A percentile compares a stretch with the other conserved stretches of the same genome.
Evolutionary conservation across 2,888 invertebrate species (phyloP).

Genomic region (Glaucopsyche alexis): DNA sequence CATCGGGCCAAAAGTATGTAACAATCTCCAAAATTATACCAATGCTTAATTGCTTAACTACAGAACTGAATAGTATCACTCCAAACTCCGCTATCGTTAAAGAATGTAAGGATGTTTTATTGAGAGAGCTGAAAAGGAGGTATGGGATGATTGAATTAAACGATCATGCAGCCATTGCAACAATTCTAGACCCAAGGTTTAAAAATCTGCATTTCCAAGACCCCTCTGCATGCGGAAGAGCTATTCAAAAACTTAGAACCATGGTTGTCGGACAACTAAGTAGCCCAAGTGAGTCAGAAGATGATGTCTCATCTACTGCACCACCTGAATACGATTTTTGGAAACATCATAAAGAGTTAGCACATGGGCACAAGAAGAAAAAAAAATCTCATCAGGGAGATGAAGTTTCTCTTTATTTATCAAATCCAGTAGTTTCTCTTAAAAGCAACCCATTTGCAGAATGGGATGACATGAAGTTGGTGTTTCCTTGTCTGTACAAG

Average conservation of each 20-base stretch:
- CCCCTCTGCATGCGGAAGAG: constrained; percentile 43
- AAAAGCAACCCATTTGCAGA: constrained; percentile 36
- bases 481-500: constrained; percentile 45
- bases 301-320: constrained; percentile 40
- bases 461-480: constrained; percentile 44
- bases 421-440: constrained; percentile 25
- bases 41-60: constrained; percentile 45
- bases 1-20: constrained; percentile 41
- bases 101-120: constrained; percentile 42
- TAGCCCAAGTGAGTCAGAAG: constrained; percentile 42
- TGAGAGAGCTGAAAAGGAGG: constrained; percentile 43
- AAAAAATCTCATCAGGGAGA: constrained; percentile 27
- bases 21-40: constrained; percentile 46
- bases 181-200: constrained; percentile 42
- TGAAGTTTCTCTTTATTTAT: constrained; percentile 30
- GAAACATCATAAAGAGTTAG: constrained; percentile 46
- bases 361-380: constrained; percentile 31
- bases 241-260: constrained; percentile 39
- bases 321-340: constrained; percentile 44
- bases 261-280: constrained; percentile 38
- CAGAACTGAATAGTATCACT: constrained; percentile 43
- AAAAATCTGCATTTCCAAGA: constrained; percentile 46
- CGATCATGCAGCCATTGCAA: constrained; percentile 42
- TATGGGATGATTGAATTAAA: constrained; percentile 45
- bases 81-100: constrained; percentile 33